Evolutionary conservation across 2,797 vertebrate genomes (phyloP).

Genomic region (Sciaenops ocellatus): DNA sequence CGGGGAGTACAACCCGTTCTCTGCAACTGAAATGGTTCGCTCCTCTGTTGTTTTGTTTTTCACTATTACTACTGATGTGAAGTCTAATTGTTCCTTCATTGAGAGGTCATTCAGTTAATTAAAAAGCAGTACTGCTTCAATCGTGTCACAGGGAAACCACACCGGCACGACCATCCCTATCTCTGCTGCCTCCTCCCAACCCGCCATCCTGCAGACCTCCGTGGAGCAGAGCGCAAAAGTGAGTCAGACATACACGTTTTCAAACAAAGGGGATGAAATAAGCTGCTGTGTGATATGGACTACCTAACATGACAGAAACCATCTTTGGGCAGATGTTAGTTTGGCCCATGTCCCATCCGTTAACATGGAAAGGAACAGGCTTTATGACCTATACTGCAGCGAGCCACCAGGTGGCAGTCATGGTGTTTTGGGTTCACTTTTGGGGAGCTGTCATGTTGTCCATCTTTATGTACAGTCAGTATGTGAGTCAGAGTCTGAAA

Average conservation of each 20-base stretch:
- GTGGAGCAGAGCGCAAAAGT: slow-evolving; percentile 93
- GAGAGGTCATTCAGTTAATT: neutral
- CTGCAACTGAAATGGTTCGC: slow-evolving; percentile 71
- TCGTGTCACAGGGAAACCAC: slow-evolving; percentile 61
- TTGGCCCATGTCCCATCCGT: too few species aligned
- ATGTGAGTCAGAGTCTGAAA: neutral
- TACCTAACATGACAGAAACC: too few species aligned
- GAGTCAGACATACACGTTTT: slow-evolving; percentile 31
- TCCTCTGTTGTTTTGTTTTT: neutral
- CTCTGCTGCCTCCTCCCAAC: slow-evolving; percentile 86
- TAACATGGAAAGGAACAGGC: too few species aligned
- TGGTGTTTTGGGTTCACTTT: too few species aligned
- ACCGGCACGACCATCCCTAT: slow-evolving; percentile 87
- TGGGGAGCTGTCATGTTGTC: too few species aligned
- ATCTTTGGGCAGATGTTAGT: too few species aligned
- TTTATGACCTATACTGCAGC: too few species aligned
- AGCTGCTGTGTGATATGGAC: neutral
- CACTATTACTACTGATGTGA: neutral
- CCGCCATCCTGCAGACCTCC: slow-evolving; percentile 92
- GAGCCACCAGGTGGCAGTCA: too few species aligned
- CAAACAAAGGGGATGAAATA: neutral
- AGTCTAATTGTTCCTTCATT: accelerated
- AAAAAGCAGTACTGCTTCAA: neutral
- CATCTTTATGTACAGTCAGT: too few species aligned
- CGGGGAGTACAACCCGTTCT: slow-evolving; percentile 84